Evolutionary conservation across 30 jellyfish, hydroid and myxozoan genomes (phyloP).

Genomic region (Aurelia coerulea): DNA sequence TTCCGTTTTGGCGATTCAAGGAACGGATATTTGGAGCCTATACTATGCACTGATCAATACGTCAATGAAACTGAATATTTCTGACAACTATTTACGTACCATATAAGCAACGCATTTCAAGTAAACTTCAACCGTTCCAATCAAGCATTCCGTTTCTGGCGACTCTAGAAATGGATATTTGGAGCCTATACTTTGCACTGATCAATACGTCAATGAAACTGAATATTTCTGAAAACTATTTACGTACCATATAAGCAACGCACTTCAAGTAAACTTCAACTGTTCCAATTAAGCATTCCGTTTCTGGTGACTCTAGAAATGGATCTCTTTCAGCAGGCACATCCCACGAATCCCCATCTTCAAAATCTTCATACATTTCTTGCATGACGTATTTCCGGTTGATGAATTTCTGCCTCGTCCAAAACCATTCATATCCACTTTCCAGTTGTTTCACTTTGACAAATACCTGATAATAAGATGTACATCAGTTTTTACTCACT

Average conservation of each 20-base stretch:
- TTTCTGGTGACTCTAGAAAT: conserved; percentile 79
- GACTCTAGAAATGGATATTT: conserved; percentile 85
- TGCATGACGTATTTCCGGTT: conserved; percentile 85
- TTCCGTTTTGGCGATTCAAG: conserved; percentile 78
- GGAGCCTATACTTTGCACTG: too few species aligned
- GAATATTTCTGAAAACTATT: too few species aligned
- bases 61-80: too few species aligned
- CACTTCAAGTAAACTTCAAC: conserved; percentile 75
- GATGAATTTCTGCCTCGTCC: conserved; percentile 81
- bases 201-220: too few species aligned
- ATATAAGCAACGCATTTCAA: conserved; percentile 75
- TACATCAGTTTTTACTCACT: too few species aligned
- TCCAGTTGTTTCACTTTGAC: conserved; percentile 74
- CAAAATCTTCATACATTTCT: conserved; percentile 87
- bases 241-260: conserved; percentile 75
- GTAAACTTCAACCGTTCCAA: conserved; percentile 77
- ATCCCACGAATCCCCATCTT: conserved; percentile 79
- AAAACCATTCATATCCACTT: conserved; percentile 77
- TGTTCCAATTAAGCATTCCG: conserved; percentile 79
- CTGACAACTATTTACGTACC: conserved; percentile 13
- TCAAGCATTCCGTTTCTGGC: conserved; percentile 77
- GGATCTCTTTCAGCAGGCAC: conserved; percentile 91
- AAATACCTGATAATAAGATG: conserved; percentile 18
- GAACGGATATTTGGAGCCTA: conserved; percentile 58
- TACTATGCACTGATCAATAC: too few species aligned